phyloP scores from a whole-genome alignment of 2,888 invertebrate species.

The Nemurella pictetii region DNA sequence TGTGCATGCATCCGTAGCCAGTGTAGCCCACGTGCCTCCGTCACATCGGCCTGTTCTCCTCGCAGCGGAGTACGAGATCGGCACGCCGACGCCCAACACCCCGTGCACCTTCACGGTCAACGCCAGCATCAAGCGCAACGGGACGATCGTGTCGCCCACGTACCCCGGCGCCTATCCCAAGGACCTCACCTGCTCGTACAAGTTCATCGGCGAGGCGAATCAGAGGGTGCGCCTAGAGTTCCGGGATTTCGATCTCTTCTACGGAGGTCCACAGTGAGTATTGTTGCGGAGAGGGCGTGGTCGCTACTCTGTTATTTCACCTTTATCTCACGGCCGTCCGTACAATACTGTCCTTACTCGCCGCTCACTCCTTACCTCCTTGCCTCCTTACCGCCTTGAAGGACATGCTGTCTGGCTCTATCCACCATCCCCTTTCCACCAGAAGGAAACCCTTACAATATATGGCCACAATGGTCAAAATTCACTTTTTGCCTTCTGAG shows the following conservation, averaged over 20 bases:
- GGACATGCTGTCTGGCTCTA: too few species aligned
- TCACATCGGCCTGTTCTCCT: neutral
- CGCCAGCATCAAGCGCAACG: conserved; percentile 70
- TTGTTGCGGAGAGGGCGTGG: too few species aligned
- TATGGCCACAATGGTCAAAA: too few species aligned
- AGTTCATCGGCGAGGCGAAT: conserved; percentile 85
- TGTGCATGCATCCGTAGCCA: neutral
- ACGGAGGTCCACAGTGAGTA: conserved; percentile 97
- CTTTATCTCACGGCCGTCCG: too few species aligned
- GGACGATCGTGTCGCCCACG: conserved; percentile 92
- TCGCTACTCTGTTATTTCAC: too few species aligned
- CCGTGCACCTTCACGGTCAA: conserved; percentile 89
- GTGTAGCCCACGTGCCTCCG: neutral
- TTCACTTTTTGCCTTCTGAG: too few species aligned
- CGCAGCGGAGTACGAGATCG: conserved; percentile 89
- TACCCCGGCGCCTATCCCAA: conserved; percentile 99
- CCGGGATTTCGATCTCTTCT: conserved; percentile 97
- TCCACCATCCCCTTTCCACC: too few species aligned
- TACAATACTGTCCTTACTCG: too few species aligned
- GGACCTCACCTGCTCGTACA: conserved; percentile 89
- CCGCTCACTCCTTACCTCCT: too few species aligned
- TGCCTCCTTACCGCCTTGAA: too few species aligned
- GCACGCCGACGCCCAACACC: conserved; percentile 81
- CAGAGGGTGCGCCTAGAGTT: conserved; percentile 95
- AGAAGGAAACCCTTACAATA: too few species aligned